These are phyloP conservation scores for Leptinotarsa peninsularis DNA, from an alignment of 2,888 invertebrate genomes.

Conservation along the genomic window DNA sequence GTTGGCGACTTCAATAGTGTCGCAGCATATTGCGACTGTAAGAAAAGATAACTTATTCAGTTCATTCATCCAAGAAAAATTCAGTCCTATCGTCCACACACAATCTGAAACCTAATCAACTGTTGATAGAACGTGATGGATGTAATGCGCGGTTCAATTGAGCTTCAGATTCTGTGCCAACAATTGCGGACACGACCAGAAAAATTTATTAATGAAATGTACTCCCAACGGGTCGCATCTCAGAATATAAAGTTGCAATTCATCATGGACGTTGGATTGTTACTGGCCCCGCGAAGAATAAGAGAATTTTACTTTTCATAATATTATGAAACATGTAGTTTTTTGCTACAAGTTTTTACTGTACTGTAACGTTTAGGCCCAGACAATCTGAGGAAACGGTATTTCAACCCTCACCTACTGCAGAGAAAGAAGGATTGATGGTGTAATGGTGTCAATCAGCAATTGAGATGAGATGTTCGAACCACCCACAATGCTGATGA, in stretches of 20 bases:
- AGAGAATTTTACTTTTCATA: background rate
- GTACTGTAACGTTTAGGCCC: too few species aligned
- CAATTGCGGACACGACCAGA: slow-evolving; percentile 58
- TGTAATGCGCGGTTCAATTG: slow-evolving; percentile 54
- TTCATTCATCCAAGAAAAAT: slow-evolving; percentile 18
- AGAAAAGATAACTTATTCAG: background rate
- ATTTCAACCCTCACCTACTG: too few species aligned
- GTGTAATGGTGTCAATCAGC: too few species aligned
- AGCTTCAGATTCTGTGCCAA: slow-evolving; percentile 53
- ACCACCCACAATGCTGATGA: too few species aligned
- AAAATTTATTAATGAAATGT: slow-evolving; percentile 61
- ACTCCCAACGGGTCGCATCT: slow-evolving; percentile 55
- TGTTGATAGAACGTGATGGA: slow-evolving; percentile 53
- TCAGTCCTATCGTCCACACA: slow-evolving; percentile 35
- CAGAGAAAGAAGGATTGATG: too few species aligned
- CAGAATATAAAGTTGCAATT: slow-evolving; percentile 58
- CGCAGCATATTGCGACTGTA: too few species aligned
- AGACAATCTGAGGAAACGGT: too few species aligned
- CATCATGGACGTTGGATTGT: slow-evolving; percentile 54
- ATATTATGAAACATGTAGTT: slow-evolving; percentile 4
- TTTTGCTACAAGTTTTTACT: background rate
- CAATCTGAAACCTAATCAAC: slow-evolving; percentile 57
- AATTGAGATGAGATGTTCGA: too few species aligned
- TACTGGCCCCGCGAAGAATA: slow-evolving; percentile 43
- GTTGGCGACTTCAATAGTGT: too few species aligned